Percentiles rank a stretch among this genome's conserved stretches.
Conservation (phyloP, 2,888 invertebrate species). For the Leucoma salicis region DNA sequence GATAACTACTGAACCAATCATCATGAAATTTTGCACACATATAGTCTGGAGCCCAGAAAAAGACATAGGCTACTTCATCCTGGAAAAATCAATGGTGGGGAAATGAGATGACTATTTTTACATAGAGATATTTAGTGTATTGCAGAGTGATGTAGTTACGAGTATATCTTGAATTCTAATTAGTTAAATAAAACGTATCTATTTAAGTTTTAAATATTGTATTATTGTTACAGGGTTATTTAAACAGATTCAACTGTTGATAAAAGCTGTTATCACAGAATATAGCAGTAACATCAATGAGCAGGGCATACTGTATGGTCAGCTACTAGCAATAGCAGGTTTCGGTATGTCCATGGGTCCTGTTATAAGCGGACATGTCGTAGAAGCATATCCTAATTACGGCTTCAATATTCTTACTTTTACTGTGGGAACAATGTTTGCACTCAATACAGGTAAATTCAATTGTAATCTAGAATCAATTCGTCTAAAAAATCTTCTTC, state of each 20-base stretch:
- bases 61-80: too few species aligned
- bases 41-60: too few species aligned
- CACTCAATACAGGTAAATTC: slow-evolving; percentile 40
- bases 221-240: slow-evolving; percentile 75
- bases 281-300: slow-evolving; percentile 60
- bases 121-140: too few species aligned
- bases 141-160: too few species aligned
- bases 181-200: too few species aligned
- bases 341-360: slow-evolving; percentile 84
- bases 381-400: slow-evolving; percentile 60
- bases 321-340: slow-evolving; percentile 78
- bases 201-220: neutral
- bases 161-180: too few species aligned
- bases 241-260: slow-evolving; percentile 84
- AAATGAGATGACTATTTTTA: too few species aligned
- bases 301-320: slow-evolving; percentile 78
- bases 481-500: too few species aligned
- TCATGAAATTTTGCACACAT: too few species aligned
- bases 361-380: slow-evolving; percentile 82
- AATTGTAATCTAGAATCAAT: too few species aligned
- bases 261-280: slow-evolving; percentile 83
- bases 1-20: too few species aligned
- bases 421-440: slow-evolving; percentile 35
- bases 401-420: slow-evolving; percentile 76
- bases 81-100: too few species aligned